Base-by-base conservation (phyloP, 2,888 invertebrate genomes). In the Heliconius charithonia region DNA sequence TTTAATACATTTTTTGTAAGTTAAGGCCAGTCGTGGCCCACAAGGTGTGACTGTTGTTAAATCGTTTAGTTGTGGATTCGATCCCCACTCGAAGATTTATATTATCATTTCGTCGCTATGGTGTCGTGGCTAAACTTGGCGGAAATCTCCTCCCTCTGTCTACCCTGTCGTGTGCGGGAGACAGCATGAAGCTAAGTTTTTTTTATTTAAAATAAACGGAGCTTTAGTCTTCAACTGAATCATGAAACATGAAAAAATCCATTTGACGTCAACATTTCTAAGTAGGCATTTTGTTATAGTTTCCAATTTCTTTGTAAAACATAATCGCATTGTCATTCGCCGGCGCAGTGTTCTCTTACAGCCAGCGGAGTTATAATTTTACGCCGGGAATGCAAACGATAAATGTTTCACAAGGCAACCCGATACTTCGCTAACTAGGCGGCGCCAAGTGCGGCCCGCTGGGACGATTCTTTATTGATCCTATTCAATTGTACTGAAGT, bases 361-460 rank as follows among this genome's bases (percentile, higher is more conserved):
- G 81, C 84, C 85, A 79, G 83, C 83, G 86, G 89, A 87, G 87
- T 88, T 89, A 88, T 88, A 87, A 84, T 85, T 86, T 86, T 82
- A 85, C 85, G 86, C 87, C 85, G 92, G 92, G 93, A 93, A 93
- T 91, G 86, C 80, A 87, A 76, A 82, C 88, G 85, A 87, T 86
- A 86, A 88, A 85, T 85, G 88, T 90, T 94, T 94, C 94, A 91
- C 93, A 93, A 89, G 89, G 92, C 85, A 91, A 94, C 84, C 83
- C 81, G 93, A 93, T 84, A 91, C 89, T 59, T 25, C 29, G 72
- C 41, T 91, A 27, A 75, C 27, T 92, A 93, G 93, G 89, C 82
- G 88, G 86, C 81, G 73, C 66, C 85, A 92, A 93, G 88, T 81
- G 63, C 25, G 79, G 77, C 41, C 51, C 76, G 69, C 45, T 13